Evolutionary conservation across 1,140 invertebrate species (phyloP).

Genomic region (Bombus impatiens): DNA sequence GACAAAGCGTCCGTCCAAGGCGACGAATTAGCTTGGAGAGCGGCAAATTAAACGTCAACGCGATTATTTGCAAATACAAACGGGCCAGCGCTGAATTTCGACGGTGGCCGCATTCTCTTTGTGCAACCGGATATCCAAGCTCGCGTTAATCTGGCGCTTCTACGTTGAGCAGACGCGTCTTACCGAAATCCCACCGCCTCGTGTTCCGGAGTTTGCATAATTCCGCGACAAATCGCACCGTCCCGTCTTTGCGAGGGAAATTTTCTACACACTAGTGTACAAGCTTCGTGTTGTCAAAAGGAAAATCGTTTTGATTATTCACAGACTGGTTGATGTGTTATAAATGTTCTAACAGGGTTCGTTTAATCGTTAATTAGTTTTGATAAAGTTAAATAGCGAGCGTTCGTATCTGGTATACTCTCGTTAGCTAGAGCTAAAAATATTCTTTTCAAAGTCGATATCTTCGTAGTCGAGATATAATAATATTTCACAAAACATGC

Average conservation of each 20-base stretch:
- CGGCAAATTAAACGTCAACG: slow-evolving; percentile 64
- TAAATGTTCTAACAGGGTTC: too few species aligned
- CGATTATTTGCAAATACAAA: slow-evolving; percentile 54
- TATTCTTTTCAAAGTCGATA: too few species aligned
- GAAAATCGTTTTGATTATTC: neutral
- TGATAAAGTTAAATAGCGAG: too few species aligned
- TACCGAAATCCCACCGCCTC: slow-evolving; percentile 56
- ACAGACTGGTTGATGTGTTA: too few species aligned
- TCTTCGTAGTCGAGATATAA: too few species aligned
- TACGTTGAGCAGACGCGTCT: slow-evolving; percentile 52
- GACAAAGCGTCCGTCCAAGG: slow-evolving; percentile 27
- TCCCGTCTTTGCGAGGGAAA: neutral
- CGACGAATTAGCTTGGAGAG: slow-evolving; percentile 52
- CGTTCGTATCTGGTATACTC: too few species aligned
- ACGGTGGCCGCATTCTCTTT: slow-evolving; percentile 63
- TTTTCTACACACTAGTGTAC: neutral
- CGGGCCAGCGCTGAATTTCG: slow-evolving; percentile 53
- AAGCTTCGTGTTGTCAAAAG: neutral
- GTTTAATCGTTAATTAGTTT: too few species aligned
- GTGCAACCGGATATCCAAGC: slow-evolving; percentile 62
- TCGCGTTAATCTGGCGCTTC: slow-evolving; percentile 63
- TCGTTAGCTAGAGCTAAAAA: too few species aligned
- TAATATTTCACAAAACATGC: too few species aligned
- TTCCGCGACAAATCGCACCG: slow-evolving; percentile 52
- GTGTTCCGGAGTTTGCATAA: slow-evolving; percentile 61